Evolutionary conservation across 1,140 invertebrate genomes (phyloP), one percentile per base, ranked within the genome.

Genomic region (Heterodera carotae): DNA sequence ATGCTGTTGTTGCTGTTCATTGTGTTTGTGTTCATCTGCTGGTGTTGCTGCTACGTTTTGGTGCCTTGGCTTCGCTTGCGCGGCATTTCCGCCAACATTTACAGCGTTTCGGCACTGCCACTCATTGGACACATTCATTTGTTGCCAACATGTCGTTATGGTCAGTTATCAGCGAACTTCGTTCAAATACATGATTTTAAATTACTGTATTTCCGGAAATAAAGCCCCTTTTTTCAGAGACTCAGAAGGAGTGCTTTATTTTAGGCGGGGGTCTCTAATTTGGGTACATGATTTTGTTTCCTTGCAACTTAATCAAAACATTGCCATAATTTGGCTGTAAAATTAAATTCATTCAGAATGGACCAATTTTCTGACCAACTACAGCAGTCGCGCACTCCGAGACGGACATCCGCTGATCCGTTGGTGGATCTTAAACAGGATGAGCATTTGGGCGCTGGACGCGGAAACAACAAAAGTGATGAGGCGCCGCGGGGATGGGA

Each of bases 311-410:
- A 43, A 43, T 43, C 12, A 43, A 39, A 43, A 8, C 12, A 43
- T 8, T 43, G 6, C 39, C 39, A 12, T 8, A 43, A 43, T 43
- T 8, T 43, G 39, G 6, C 39, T 43, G n/a, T n/a, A n/a, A 43
- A 43, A 43, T 43, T 12, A 43, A 43, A n/a, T n/a, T n/a, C n/a
- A n/a, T n/a, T n/a, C 62, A 66, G 62, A 66, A 31, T 66, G 62
- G 62, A 1, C 33, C 29, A n/a, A 66, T n/a, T 66, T 66, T 34
- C 7, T 66, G 6, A 66, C 29, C 22, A 27, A 66, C 8, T 6
- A 66, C 62, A 31, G 27, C 62, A 66, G 31, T 6, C 27, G 33
- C 15, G 62, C 62, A 34, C 62, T 66, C 12, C 62, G 6, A 29
- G 29, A 66, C 29, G 62, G 62, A 12, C 15, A 29, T 27, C 8